Base-by-base conservation (phyloP, 1,140 invertebrate species). In the Drosophila pandora region DNA sequence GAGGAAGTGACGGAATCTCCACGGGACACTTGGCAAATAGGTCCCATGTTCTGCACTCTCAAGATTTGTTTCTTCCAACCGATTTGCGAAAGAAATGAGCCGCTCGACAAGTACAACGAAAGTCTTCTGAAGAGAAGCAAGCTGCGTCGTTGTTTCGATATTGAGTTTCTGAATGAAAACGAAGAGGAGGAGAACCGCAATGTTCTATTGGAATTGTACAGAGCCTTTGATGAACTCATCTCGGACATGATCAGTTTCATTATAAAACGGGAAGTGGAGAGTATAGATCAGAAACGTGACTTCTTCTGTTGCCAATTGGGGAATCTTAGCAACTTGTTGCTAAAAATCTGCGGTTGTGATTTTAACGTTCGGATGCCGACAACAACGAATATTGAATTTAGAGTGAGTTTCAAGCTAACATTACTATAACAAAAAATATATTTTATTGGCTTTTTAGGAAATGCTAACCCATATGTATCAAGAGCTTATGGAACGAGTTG, bases 401-500 rank as follows among this genome's bases (percentile, higher is more conserved):
- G 83, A 3, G 83, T 89, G 55, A 30, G 83, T 68, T 21, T 8
- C 9, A 10, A 2, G 17, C 5, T 45, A 5, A 8, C 13, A 45
- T 21, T 28, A 32, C n/a, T 43, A 28, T 5, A 13, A 9, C 10
- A 2, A 13, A 8, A 3, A 4, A 21, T 1, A 7, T 30, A 41
- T 17, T 37, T 12, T 45, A 3, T 47, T 49, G 21, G 3, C 5
- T 37, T 37, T n/a, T 8, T 9, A 88, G 83, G 76, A 83, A 41
- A 88, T 88, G 83, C 39, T 88, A 0, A 88, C 83, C 0, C 83
- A 88, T 37, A 83, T 88, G 83, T 71, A 83, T 41, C 64, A 73
- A 34, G 76, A 83, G 48, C 59, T 88, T 1, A 89, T 88, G 59
- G 71, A 73, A 1, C 79, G 83, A 22, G 54, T 88, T 17, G 52